phyloP scores from a whole-genome alignment of 1,140 invertebrate genomes.

The Meloidogyne exigua region DNA sequence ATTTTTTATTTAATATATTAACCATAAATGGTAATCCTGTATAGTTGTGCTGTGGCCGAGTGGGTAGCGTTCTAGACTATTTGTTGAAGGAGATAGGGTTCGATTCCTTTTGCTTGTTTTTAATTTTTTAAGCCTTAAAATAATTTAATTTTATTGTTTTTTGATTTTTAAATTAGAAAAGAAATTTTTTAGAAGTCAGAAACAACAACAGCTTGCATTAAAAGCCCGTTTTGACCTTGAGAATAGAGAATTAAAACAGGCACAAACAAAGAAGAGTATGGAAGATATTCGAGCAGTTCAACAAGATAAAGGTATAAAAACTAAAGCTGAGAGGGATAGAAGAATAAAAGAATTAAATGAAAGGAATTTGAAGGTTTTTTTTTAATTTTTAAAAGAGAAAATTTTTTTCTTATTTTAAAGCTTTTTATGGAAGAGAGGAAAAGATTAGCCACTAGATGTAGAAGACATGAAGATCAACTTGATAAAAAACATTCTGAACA shows the following conservation, averaged over 20 bases:
- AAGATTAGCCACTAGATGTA: slow-evolving; percentile 65
- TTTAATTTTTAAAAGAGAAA: not conserved
- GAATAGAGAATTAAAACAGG: slow-evolving; percentile 89
- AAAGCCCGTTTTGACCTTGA: slow-evolving; percentile 85
- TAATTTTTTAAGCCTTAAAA: too few species aligned
- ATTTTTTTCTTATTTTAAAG: not conserved
- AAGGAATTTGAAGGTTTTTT: slow-evolving; percentile 82
- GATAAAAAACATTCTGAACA: slow-evolving; percentile 88
- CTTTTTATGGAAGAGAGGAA: slow-evolving; percentile 97
- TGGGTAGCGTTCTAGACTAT: too few species aligned
- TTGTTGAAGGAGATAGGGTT: too few species aligned
- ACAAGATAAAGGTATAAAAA: slow-evolving; percentile 67
- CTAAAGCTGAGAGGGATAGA: slow-evolving; percentile 90
- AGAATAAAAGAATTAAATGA: slow-evolving; percentile 86
- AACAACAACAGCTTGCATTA: slow-evolving; percentile 82
- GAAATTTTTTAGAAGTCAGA: slow-evolving; percentile 76
- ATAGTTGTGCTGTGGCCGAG: too few species aligned
- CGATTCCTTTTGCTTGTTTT: too few species aligned
- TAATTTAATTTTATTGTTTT: too few species aligned
- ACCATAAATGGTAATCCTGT: too few species aligned
- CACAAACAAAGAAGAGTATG: slow-evolving; percentile 91
- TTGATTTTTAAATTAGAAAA: not conserved
- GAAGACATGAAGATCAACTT: slow-evolving; percentile 87
- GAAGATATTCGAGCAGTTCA: slow-evolving; percentile 78
- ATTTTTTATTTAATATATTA: too few species aligned